These are phyloP conservation scores for Pseudeuparius sepicola DNA, from an alignment of 2,888 invertebrate species.

Conservation along the genomic window DNA sequence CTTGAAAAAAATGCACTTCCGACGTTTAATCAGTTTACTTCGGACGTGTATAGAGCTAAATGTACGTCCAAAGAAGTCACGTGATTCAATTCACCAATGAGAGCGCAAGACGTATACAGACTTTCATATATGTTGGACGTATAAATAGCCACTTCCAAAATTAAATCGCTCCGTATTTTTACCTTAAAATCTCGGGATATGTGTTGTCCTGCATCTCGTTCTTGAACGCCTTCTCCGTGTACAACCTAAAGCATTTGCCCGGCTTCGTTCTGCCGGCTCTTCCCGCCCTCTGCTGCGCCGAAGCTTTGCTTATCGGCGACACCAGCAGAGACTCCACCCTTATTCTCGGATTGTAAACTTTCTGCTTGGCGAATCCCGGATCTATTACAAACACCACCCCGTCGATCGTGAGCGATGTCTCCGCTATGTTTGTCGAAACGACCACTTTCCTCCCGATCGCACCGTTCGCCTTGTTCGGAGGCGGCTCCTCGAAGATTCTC, in stretches of 20 bases:
- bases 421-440: constrained; percentile 98
- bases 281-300: constrained; percentile 93
- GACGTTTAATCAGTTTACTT: too few species aligned
- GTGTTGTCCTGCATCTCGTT: constrained; percentile 99
- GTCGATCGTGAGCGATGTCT: constrained; percentile 97
- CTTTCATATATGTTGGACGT: too few species aligned
- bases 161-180: constrained; percentile 9
- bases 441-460: constrained; percentile 76
- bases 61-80: too few species aligned
- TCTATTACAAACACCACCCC: constrained; percentile 99
- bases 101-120: too few species aligned
- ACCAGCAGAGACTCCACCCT: constrained; percentile 96
- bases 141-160: constrained; percentile 6
- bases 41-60: too few species aligned
- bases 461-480: constrained; percentile 73
- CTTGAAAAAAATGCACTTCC: too few species aligned
- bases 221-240: constrained; percentile 92
- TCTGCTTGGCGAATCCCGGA: constrained; percentile 99
- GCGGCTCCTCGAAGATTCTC: constrained; percentile 94
- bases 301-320: constrained; percentile 97
- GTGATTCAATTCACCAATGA: too few species aligned
- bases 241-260: constrained; percentile 93
- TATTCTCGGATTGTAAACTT: constrained; percentile 60
- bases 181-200: constrained; percentile 82
- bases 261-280: constrained; percentile 96